Base-by-base conservation (phyloP, 2,888 invertebrate genomes). In the Rotaria macrura region DNA sequence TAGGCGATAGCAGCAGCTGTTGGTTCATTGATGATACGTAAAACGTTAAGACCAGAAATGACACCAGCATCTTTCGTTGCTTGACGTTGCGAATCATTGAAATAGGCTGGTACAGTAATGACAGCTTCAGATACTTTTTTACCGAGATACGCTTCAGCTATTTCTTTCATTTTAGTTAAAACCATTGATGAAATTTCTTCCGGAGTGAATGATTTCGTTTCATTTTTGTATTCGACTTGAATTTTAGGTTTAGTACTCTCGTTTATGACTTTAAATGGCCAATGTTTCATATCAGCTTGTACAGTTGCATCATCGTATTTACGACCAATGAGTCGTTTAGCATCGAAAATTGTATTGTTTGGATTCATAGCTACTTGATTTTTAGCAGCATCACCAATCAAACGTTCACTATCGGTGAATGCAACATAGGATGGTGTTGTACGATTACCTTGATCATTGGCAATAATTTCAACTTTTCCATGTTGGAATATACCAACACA, bases 51-150 rank as follows among this genome's bases (percentile, higher is more conserved):
- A 1, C 94, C 95, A 43, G 96, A 94, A 89, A 92, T 94, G 29
- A 92, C 92, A 1, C 96, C 96, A 23, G 96, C 95, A 91, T 96
- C 96, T 92, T 96, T 96, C 87, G 96, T 96, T 9, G 91, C 91
- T 87, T 91, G 90, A 84, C 91, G 88, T 87, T 90, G 90, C n/a
- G 90, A 90, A 87, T 90, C 90, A 87, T 90, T 91, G 88, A 91
- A 91, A 87, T 91, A 91, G 0, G 91, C 91, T 2, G 91, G 91
- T 7, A 91, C 91, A 6, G 91, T 91, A 40, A 91, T 88, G 9
- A 91, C 91, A 84, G 90, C 90, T 88, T 90, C 90, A 17, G 88
- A 89, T 2, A 91, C 89, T 57, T 89, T 89, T 89, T 90, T 72
- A 47, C 86, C 85, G 23, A 86, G 40, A 84, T 86, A 86, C 25